Evolutionary conservation across 2,888 invertebrate species (phyloP), one percentile per base, ranked within the genome.

Genomic region (Tineola bisselliella): DNA sequence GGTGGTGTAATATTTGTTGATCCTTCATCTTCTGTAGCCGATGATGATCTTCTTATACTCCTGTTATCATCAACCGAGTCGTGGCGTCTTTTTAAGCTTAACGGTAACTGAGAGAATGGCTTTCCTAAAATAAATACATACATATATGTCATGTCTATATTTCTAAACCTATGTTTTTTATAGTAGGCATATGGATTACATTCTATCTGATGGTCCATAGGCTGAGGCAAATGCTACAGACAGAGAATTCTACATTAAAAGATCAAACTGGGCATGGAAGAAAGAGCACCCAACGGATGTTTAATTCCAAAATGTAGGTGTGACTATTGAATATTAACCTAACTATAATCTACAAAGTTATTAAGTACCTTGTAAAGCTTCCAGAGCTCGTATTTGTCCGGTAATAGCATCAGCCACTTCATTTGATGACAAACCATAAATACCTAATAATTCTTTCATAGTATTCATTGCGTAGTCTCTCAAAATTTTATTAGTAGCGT

Each of bases 391-490:
- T 61, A 91, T 88, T 75, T 91, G 91, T 69, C 91, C 90, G 62
- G 90, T 90, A 65, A 92, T 90, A 69, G 89, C 90, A 71, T 92
- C 92, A 48, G 91, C 90, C 60, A 92, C 91, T 73, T 92, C 93
- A 65, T 87, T 88, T 15, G 90, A 90, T 61, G 91, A 91, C 66
- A 93, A 82, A 18, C 93, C 93, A 73, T 93, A 93, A 68, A 94
- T 92, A 30, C 92, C 92, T 62, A 94, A 81, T 59, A 94, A 78
- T 72, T 94, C 93, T 67, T 92, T 90, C 92, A 94, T 93, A 10
- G 93, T 93, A 67, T 91, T 92, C 84, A 93, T 91, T 3, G 93
- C 93, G 74, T 92, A 93, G 70, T 93, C 93, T 69, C 92, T 89
- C 78, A 94, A 88, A 66, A 91, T 91, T 66, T 88, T 89, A 66